Evolutionary conservation across 2,888 invertebrate species (phyloP).

Genomic region (Diachrysia chrysitis): DNA sequence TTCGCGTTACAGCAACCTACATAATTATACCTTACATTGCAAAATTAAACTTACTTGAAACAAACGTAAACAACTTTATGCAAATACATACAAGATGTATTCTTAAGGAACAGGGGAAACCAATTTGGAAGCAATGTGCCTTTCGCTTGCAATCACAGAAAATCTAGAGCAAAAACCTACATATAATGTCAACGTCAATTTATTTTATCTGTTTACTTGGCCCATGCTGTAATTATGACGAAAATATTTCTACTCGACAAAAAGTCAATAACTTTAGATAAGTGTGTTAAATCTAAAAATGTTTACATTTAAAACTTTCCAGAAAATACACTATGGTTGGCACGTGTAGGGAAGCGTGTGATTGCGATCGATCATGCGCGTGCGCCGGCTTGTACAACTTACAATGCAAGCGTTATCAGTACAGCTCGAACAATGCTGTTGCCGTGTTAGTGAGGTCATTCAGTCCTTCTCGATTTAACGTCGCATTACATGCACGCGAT

Average conservation of each 20-base stretch:
- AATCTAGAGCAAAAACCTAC: background rate
- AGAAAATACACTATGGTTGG: constrained; percentile 2
- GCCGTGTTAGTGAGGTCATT: constrained; percentile 38
- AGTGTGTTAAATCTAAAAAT: constrained; percentile 9
- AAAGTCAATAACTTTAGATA: constrained; percentile 8
- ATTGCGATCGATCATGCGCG: constrained; percentile 48
- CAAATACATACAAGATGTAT: constrained; percentile 17
- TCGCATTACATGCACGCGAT: constrained; percentile 43
- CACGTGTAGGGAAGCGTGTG: constrained; percentile 50
- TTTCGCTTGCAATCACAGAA: constrained; percentile 10
- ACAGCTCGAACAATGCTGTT: constrained; percentile 38
- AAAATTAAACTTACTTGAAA: constrained; percentile 11
- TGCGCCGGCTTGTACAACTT: constrained; percentile 31
- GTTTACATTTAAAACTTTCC: constrained; percentile 25
- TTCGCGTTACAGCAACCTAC: constrained; percentile 41
- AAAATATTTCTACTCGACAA: constrained; percentile 5
- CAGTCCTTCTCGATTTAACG: constrained; percentile 33
- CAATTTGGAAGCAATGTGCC: constrained; percentile 17
- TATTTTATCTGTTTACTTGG: background rate
- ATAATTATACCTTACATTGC: constrained; percentile 15
- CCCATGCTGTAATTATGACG: background rate
- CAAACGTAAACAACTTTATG: constrained; percentile 12
- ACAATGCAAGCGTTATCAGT: constrained; percentile 42
- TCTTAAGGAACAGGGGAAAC: constrained; percentile 23
- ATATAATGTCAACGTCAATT: background rate